Percentiles rank a stretch among this genome's conserved stretches.
These are phyloP conservation scores for Panurus biarmicus DNA, from an alignment of 2,113 vertebrate genomes.

Conservation along the genomic window DNA sequence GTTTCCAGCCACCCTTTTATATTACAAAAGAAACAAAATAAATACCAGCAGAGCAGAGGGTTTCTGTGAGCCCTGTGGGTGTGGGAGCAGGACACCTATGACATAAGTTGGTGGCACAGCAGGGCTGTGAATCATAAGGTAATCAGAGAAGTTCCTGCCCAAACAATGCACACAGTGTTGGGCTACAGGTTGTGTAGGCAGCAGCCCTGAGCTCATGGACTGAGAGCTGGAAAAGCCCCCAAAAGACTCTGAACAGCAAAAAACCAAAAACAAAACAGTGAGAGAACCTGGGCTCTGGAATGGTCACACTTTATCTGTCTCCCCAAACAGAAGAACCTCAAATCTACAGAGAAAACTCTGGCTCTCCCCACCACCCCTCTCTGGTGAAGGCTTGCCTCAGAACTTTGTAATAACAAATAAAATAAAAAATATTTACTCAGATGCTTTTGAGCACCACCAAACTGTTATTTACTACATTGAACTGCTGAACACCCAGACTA, in stretches of 20 bases:
- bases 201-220: background rate
- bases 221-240: background rate
- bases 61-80: slow-evolving; percentile 20
- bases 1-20: slow-evolving; percentile 11
- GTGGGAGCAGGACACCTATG: slow-evolving; percentile 40
- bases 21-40: slow-evolving; percentile 35
- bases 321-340: background rate
- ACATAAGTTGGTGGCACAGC: slow-evolving; percentile 18
- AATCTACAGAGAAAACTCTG: background rate
- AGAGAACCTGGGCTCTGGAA: background rate
- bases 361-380: background rate
- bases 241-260: background rate
- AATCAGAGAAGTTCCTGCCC: slow-evolving; percentile 6
- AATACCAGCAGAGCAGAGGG: background rate
- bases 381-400: background rate
- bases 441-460: background rate
- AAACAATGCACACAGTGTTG: background rate
- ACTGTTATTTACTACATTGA: background rate
- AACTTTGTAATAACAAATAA: background rate
- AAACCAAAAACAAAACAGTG: background rate
- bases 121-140: slow-evolving; percentile 8
- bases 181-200: background rate
- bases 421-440: background rate
- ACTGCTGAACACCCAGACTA: background rate
- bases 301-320: background rate